Evolutionary conservation across 2,113 vertebrate species (phyloP).

Genomic region (Crypturellus undulatus): DNA sequence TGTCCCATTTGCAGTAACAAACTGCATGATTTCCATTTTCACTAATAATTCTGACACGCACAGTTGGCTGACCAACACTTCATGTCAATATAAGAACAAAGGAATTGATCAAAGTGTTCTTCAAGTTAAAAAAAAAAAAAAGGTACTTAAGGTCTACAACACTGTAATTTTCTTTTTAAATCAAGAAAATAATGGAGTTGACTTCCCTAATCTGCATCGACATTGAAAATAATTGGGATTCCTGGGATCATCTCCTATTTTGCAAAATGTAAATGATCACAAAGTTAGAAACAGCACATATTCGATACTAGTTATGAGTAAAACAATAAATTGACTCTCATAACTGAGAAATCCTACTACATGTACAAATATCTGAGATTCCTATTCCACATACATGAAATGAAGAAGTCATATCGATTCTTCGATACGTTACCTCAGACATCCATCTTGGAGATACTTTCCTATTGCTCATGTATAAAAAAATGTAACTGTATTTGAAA

Average conservation of each 20-base stretch:
- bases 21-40: conserved; percentile 36
- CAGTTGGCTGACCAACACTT: conserved; percentile 26
- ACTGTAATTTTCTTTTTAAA: background rate
- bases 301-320: no score
- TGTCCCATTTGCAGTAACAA: conserved; percentile 48
- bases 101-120: no score
- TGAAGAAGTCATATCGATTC: background rate
- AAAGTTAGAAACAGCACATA: background rate
- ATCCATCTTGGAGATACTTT: background rate
- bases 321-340: background rate
- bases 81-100: background rate
- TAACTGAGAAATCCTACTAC: background rate
- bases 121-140: no score
- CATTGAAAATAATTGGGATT: background rate
- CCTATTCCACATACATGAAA: background rate
- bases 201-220: background rate
- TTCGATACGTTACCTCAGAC: background rate
- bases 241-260: background rate
- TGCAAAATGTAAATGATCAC: background rate
- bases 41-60: conserved; percentile 29
- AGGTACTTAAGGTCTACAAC: background rate
- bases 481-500: background rate
- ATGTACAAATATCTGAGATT: background rate
- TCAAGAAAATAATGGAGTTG: background rate
- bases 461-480: background rate